Base-by-base conservation (phyloP, 2,797 vertebrate genomes). In the Harpagifer antarcticus region DNA sequence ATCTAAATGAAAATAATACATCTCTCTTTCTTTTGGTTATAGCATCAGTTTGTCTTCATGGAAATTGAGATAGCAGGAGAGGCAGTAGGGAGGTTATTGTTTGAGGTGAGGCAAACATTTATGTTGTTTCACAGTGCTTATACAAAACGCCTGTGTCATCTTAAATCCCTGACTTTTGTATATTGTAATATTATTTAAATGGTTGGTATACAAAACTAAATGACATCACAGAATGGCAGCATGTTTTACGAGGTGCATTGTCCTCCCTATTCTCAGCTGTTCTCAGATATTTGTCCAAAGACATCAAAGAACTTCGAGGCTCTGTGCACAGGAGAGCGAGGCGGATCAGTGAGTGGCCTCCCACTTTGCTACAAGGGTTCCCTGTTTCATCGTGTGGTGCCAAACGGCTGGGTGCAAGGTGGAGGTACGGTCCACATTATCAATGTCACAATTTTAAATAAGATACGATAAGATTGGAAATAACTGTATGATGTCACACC, bases 11-110 rank as follows among this genome's bases (percentile, higher is more conserved):
- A 53, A 58, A 15, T 0, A 3, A 47, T 5, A 23, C 14, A 59
- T 5, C n/a, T 72, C 3, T 73, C 13, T 78, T 37, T 81, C 33
- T 40, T 88, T 84, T 91, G 17, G 84, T 80, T 91, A 72, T 83
- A 98, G 97, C 96, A 97, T 54, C 63, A 79, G 23, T 97, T 97
- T 92, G 96, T 96, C 66, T 98, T 93, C 90, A 92, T 98, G 92
- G 95, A 97, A 27, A 86, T 98, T 82, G 82, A 92, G 74, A 92
- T 96, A 74, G 89, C 85, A 62, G 92, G 89, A 45, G 85, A 93
- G 72, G 86, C 88, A 27, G 56, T 83, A 0, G 96, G 96, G 72
- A 96, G 94, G 81, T 75, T 99, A 79, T 53, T 97, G 58, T 96
- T 98, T 94, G 95, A 98, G 95, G 97, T 98, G 90, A 86, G 88